These are phyloP conservation scores for Stegastes partitus DNA, from an alignment of 2,113 vertebrate genomes.

Conservation along the genomic window DNA sequence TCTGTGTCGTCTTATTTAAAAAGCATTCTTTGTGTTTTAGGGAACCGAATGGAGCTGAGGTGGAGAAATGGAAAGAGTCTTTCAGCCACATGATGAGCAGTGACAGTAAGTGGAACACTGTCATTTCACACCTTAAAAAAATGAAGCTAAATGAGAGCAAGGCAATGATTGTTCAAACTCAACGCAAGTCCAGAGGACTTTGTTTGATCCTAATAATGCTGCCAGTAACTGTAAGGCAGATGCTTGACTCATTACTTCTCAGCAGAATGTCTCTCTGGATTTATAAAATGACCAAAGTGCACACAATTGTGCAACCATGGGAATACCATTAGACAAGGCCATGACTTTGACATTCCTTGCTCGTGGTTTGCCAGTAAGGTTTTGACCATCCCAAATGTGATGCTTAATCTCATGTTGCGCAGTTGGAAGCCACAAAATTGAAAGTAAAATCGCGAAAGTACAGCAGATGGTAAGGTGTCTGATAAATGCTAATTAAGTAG, in stretches of 20 bases:
- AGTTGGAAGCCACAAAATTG: neutral
- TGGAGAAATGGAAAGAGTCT: constrained; percentile 92
- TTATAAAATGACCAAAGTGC: neutral
- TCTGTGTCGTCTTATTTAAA: neutral
- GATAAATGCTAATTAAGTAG: neutral
- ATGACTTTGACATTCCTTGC: constrained; percentile 4
- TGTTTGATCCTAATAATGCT: neutral
- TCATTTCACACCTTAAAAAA: neutral
- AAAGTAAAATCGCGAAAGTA: neutral
- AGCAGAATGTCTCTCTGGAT: neutral
- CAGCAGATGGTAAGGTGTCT: neutral
- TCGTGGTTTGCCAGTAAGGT: neutral
- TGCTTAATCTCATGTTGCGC: neutral
- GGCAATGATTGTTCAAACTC: neutral
- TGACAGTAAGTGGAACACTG: constrained; percentile 87
- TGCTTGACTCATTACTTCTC: constrained; percentile 30
- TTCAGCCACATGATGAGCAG: constrained; percentile 90
- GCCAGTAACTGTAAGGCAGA: neutral
- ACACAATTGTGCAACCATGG: constrained; percentile 22
- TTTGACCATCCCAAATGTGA: neutral
- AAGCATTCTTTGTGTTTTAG: constrained; percentile 66
- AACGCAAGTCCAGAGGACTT: neutral
- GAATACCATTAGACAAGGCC: constrained; percentile 6
- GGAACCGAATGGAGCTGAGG: constrained; percentile 84
- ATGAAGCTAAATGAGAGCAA: neutral